phyloP scores from a whole-genome alignment of 2,113 vertebrate genomes.

The Mormyrus lacerda region DNA sequence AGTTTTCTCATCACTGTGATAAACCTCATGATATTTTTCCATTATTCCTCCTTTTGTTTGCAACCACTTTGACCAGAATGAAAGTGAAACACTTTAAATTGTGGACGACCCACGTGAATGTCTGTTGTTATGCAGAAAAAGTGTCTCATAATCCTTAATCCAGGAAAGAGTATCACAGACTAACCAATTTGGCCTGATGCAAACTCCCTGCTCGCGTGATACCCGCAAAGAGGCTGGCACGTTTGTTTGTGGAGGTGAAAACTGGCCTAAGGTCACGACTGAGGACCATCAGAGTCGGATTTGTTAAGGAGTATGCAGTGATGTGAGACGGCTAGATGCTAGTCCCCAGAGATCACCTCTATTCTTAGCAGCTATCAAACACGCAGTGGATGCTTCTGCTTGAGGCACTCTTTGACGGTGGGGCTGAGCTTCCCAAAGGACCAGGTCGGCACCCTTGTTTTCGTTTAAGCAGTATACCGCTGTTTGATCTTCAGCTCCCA shows the following conservation, averaged over 20 bases:
- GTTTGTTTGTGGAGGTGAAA: not conserved
- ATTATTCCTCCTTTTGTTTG: not conserved
- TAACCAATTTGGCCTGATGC: not conserved
- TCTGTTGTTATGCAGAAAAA: not conserved
- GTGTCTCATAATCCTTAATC: not conserved
- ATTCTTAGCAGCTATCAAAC: conserved; percentile 2
- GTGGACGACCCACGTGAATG: not conserved
- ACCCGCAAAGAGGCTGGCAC: not conserved
- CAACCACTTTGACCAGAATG: not conserved
- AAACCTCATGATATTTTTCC: not conserved
- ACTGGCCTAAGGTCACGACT: not conserved
- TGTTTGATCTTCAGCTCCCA: conserved; percentile 3
- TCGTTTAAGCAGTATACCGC: not conserved
- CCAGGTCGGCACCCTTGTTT: not conserved
- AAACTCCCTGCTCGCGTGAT: not conserved
- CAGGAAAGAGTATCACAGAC: not conserved
- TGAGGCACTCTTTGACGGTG: not conserved
- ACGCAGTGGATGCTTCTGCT: not conserved
- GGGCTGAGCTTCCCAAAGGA: not conserved
- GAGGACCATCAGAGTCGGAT: not conserved
- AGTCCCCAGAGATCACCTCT: not conserved
- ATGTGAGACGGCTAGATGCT: not conserved
- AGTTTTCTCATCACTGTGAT: not conserved
- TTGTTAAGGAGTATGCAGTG: not conserved
- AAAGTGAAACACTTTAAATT: not conserved